Base-by-base conservation (phyloP, 2,113 vertebrate species). In the Aythya baeri region DNA sequence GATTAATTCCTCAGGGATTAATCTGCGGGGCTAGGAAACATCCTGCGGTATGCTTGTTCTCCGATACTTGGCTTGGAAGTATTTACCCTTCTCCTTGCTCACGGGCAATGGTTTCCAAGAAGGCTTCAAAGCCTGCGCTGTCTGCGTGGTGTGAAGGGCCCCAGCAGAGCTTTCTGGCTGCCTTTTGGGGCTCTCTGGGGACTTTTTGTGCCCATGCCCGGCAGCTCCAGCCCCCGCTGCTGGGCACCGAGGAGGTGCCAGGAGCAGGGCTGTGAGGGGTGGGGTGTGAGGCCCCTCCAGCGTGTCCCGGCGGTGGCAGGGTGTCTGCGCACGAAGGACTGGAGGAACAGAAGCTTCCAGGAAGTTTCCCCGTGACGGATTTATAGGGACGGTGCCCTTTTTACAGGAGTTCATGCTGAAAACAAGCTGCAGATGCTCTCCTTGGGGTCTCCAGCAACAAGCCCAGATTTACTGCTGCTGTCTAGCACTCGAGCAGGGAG, bases 391-490 rank as follows among this genome's bases (percentile, higher is more conserved):
- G 4, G 32, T 91, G 96, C 94, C 95, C 94, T 96, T 97, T 96
- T 88, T 86, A 96, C 94, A 89, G 94, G 94, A 97, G 96, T 95
- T 97, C 95, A 95, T 1, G 9, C 89, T 77, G 94, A 41, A 97
- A 97, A 94, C 63, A 82, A 96, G 96, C 95, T 91, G 94, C 96
- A 96, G 93, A 96, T 95, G 93, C 94, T 94, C 88, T 97, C 88
- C 89, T 95, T 78, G 68, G 75, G 65, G 71, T 91, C 95, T 83
- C 67, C 86, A 88, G 88, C 89, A 70, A 76, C 0, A 6, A 88
- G 75, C 36, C 61, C 89, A 73, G 91, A 92, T 97, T 96, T 96
- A 84, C 75, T 73, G 96, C 89, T 17, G 71, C 83, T 0, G 7
- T 52, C 91, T 93, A 3, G 5, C 17, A 31, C 26, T 38, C 54